phyloP scores from a whole-genome alignment of 2,113 vertebrate species.

The Climacteris rufus region DNA sequence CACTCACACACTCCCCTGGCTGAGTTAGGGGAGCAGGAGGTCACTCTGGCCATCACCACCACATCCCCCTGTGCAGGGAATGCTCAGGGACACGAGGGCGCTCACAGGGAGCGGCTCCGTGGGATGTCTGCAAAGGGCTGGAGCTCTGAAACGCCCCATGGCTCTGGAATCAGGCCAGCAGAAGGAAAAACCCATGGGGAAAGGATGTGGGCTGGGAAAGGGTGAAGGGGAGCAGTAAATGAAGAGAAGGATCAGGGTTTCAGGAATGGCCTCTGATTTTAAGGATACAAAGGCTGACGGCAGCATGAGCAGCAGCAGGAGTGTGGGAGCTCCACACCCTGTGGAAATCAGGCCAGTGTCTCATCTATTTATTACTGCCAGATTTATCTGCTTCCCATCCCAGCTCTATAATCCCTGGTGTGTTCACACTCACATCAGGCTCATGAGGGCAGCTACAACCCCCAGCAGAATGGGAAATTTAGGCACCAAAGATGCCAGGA shows the following conservation, averaged over 20 bases:
- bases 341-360: background rate
- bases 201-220: background rate
- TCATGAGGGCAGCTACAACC: background rate
- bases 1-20: background rate
- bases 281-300: background rate
- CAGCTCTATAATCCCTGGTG: background rate
- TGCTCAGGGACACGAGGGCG: fast-evolving
- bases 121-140: background rate
- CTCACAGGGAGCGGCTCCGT: background rate
- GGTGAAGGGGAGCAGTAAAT: background rate
- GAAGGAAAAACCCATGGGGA: background rate
- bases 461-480: background rate
- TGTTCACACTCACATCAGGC: background rate
- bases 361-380: background rate
- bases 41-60: fast-evolving
- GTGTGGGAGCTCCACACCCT: background rate
- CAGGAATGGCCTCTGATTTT: background rate
- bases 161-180: background rate
- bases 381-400: background rate
- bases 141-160: background rate
- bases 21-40: background rate
- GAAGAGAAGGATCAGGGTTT: background rate
- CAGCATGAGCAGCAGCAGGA: background rate
- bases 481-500: background rate
- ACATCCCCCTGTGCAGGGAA: fast-evolving